Conservation (phyloP, 2,797 vertebrate species). For the Crenichthys baileyi region DNA sequence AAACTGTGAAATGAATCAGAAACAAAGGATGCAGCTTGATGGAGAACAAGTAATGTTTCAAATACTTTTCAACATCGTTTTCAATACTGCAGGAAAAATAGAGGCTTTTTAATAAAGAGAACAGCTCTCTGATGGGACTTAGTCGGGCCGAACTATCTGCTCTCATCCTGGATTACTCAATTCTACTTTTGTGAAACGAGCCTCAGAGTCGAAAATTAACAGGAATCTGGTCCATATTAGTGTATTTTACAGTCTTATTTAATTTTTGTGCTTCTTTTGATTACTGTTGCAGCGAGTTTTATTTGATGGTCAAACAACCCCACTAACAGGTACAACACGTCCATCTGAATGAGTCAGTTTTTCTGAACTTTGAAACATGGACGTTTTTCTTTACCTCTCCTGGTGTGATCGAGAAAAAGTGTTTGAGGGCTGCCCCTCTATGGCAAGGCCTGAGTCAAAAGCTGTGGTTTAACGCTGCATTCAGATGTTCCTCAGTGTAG, state of each 20-base stretch:
- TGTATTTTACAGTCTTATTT: background rate
- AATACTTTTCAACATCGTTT: background rate
- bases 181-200: background rate
- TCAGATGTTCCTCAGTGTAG: conserved; percentile 1
- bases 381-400: background rate
- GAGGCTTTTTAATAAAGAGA: too few relatives aligned
- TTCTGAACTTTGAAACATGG: conserved; percentile 29
- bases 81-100: too few relatives aligned
- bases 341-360: conserved; percentile 27
- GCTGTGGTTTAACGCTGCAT: conserved; percentile 7
- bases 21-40: too few relatives aligned
- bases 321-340: background rate
- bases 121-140: too few relatives aligned
- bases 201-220: background rate
- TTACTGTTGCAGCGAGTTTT: background rate
- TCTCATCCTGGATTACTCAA: background rate
- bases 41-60: too few relatives aligned
- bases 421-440: background rate
- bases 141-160: background rate
- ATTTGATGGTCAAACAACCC: background rate
- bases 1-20: too few relatives aligned
- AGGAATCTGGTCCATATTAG: background rate
- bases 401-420: conserved; percentile 5
- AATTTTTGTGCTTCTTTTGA: background rate
- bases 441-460: conserved; percentile 10